A percentile compares a stretch with the other conserved stretches of the same genome.
Conservation (phyloP, 2,888 invertebrate genomes). For the Teleiodes luculella region DNA sequence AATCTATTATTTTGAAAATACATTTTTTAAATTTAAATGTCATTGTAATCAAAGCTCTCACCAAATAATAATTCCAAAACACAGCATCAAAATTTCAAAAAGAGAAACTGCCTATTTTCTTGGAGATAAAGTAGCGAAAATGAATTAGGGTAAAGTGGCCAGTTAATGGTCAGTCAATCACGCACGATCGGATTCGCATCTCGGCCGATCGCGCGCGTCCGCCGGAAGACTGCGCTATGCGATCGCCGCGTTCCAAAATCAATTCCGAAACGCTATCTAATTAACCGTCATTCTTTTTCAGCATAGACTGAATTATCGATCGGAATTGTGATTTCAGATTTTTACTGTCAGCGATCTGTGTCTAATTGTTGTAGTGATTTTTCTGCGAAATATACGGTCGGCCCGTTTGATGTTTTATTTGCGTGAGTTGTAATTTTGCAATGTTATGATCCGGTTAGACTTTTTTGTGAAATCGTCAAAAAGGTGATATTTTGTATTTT, state of each 20-base stretch:
- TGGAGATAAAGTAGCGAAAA: neutral
- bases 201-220: slow-evolving; percentile 24
- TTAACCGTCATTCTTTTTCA: slow-evolving; percentile 9
- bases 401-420: slow-evolving; percentile 12
- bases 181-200: slow-evolving; percentile 18
- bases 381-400: slow-evolving; percentile 14
- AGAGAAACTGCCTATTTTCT: no score
- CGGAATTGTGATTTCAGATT: slow-evolving; percentile 29
- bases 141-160: slow-evolving; percentile 35
- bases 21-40: no score
- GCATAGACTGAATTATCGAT: slow-evolving; percentile 7
- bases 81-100: no score
- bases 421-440: no score
- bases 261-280: slow-evolving; percentile 2
- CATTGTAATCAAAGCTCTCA: no score
- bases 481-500: no score
- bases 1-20: no score
- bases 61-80: no score
- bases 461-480: neutral
- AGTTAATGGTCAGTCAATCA: slow-evolving; percentile 38
- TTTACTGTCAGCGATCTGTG: slow-evolving; percentile 27
- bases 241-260: slow-evolving; percentile 1
- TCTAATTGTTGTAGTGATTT: slow-evolving; percentile 40
- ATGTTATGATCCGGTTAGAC: neutral
- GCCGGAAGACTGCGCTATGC: slow-evolving; percentile 33